Evolutionary conservation across 2,797 vertebrate species (phyloP), one percentile per base, ranked within the genome.

Genomic region (Hyperoplus lanceolatus): DNA sequence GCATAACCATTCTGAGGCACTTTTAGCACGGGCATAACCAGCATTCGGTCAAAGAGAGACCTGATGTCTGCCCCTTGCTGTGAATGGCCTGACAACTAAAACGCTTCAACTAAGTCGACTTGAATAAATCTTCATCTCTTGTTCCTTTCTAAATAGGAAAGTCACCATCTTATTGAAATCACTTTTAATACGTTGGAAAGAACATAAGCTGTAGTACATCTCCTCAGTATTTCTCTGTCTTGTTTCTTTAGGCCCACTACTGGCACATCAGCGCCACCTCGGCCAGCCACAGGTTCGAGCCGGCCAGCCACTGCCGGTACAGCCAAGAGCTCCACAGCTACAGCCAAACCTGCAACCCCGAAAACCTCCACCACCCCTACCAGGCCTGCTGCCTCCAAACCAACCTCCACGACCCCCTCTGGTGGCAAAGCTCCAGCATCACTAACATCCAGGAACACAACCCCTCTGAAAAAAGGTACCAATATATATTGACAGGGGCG

Each of bases 401-500:
- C 85, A 56, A 71, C 87, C 71, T 87, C 92, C 77, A 91, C 92
- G 60, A 83, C 93, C 9, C 93, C 92, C 73, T 91, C 94, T 94
- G 90, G 83, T 94, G 91, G 91, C 78, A 95, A 91, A 84, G 60
- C 92, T 64, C 77, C 88, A 56, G 81, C 79, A 83, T 79, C 89
- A 70, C 93, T 89, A 54, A 77, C 90, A 55, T 87, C 93, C 48
- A 95, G 88, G 70, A 94, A 74, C 58, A 85, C 89, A 9, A 91
- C 93, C 11, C 86, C 94, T 42, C 49, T 92, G 63, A 95, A 94
- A 86, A 96, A 95, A 95, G 96, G 95, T 96, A 80, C n/a, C 5
- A 8, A 41, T 0, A 63, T 16, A 15, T 50, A 16, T 2, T 77
- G 6, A 57, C 43, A 45, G 29, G 29, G 15, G 48, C n/a, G 0